Evolutionary conservation across 2,797 vertebrate species (phyloP).

Genomic region (Rallus crepitans): DNA sequence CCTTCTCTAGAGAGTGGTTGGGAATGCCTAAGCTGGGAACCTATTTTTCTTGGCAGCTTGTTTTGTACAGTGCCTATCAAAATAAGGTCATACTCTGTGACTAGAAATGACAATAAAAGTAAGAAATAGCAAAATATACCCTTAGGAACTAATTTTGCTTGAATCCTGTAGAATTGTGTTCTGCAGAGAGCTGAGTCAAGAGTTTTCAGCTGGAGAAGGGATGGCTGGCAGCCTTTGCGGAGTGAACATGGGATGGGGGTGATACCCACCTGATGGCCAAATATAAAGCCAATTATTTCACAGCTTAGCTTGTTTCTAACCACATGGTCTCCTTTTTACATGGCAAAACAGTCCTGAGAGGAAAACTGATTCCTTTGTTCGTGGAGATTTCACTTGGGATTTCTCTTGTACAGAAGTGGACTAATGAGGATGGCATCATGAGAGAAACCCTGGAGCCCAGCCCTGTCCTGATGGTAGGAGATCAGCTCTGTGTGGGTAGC

Average conservation of each 20-base stretch:
- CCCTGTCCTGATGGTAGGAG: neutral
- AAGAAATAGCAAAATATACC: neutral
- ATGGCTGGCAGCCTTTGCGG: neutral
- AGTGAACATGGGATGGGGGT: neutral
- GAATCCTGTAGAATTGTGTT: neutral
- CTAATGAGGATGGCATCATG: neutral
- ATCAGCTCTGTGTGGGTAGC: neutral
- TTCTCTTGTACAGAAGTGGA: neutral
- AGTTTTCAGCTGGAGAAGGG: neutral
- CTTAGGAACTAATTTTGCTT: conserved; percentile 17
- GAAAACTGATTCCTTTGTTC: neutral
- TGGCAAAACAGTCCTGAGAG: neutral
- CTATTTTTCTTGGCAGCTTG: neutral
- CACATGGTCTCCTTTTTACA: neutral
- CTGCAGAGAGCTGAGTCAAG: neutral
- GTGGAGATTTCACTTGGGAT: neutral
- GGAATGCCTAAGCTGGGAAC: neutral
- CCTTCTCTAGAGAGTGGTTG: neutral
- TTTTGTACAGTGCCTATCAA: conserved; percentile 11
- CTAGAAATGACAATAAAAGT: conserved; percentile 10
- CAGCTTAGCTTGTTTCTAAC: neutral
- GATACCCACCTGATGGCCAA: neutral
- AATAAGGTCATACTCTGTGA: neutral
- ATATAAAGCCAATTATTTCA: neutral
- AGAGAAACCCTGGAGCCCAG: accelerated